phyloP scores from a whole-genome alignment of 2,113 vertebrate species.

The Oncorhynchus masou region DNA sequence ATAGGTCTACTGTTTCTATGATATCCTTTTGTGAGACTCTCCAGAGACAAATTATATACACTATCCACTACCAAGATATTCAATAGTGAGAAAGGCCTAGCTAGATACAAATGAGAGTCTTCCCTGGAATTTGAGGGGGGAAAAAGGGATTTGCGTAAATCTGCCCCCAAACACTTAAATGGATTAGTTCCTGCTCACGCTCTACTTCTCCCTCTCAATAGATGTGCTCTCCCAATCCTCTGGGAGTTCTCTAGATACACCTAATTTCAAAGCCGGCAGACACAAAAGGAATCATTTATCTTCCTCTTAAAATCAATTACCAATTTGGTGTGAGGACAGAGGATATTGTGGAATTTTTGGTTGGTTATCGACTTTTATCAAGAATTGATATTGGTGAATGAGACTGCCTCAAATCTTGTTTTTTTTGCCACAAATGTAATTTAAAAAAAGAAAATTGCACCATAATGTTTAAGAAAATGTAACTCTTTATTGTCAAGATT shows the following conservation, averaged over 20 bases:
- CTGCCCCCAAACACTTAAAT: conserved; percentile 90
- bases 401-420: background rate
- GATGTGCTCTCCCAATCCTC: conserved; percentile 79
- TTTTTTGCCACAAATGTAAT: background rate
- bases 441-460: background rate
- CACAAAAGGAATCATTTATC: conserved; percentile 56
- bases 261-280: conserved; percentile 73
- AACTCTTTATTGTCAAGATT: background rate
- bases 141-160: conserved; percentile 80
- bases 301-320: conserved; percentile 36
- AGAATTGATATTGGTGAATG: too few species aligned
- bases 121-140: conserved; percentile 76
- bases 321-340: background rate
- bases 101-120: conserved; percentile 82
- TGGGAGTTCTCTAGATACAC: conserved; percentile 82
- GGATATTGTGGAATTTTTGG: too few species aligned
- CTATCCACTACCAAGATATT: background rate
- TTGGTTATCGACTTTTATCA: too few species aligned
- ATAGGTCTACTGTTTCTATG: background rate
- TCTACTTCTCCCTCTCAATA: conserved; percentile 87
- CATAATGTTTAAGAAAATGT: background rate
- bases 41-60: background rate
- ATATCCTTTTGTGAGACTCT: background rate
- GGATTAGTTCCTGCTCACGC: conserved; percentile 91
- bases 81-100: background rate